phyloP scores from a whole-genome alignment of 2,113 vertebrate species.

The Zosterops lateralis region DNA sequence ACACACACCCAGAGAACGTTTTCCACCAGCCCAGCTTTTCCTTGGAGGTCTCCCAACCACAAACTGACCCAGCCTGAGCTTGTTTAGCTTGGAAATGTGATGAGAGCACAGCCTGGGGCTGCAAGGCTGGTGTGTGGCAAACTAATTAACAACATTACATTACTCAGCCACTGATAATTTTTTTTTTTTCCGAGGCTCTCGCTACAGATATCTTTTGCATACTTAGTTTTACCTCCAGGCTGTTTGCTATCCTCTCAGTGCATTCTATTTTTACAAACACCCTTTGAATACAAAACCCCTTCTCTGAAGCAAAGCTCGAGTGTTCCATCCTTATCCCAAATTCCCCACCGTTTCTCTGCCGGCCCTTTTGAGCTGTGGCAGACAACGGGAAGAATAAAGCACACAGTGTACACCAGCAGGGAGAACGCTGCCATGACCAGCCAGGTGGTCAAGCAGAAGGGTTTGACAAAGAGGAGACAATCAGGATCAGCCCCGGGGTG shows the following conservation, averaged over 20 bases:
- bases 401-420: not conserved
- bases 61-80: not conserved
- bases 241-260: not conserved
- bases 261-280: not conserved
- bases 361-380: not conserved
- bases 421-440: not conserved
- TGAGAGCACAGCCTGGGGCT: not conserved
- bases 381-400: constrained; percentile 10
- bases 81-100: not conserved
- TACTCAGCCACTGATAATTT: not conserved
- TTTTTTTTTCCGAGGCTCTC: not conserved
- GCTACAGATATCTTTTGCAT: not conserved
- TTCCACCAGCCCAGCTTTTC: not conserved
- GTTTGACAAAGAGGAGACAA: not conserved
- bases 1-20: rapidly evolving
- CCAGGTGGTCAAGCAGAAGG: not conserved
- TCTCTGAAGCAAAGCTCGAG: not conserved
- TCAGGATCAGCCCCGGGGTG: not conserved
- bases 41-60: not conserved
- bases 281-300: not conserved
- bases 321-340: not conserved
- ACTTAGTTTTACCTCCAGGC: constrained; percentile 30
- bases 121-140: not conserved
- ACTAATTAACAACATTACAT: constrained; percentile 44
- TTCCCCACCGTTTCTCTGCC: not conserved